Evolutionary conservation across 1,140 invertebrate genomes (phyloP).

Genomic region (Cyclina sinensis): DNA sequence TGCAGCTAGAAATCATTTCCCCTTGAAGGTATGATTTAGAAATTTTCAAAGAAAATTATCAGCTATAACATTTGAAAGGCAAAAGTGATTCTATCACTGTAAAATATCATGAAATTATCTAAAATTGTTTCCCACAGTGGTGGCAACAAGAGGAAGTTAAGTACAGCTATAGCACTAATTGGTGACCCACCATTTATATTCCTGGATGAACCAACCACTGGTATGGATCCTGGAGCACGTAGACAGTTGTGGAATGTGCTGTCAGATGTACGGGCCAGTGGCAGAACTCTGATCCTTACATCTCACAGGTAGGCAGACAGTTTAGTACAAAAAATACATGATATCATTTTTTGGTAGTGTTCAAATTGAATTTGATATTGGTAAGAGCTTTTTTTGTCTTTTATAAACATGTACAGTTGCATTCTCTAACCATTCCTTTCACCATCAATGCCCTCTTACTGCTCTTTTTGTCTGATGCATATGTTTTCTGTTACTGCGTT

Average conservation of each 20-base stretch:
- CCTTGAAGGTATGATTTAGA: too few relatives aligned
- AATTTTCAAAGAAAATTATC: too few relatives aligned
- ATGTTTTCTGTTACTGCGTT: too few relatives aligned
- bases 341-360: background rate
- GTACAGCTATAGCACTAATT: conserved; percentile 96
- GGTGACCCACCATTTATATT: conserved; percentile 86
- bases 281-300: conserved; percentile 84
- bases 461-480: too few relatives aligned
- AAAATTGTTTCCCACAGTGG: conserved; percentile 80
- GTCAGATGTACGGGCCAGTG: conserved; percentile 81
- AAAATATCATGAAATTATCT: too few relatives aligned
- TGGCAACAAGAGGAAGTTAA: conserved; percentile 98
- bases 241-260: conserved; percentile 87
- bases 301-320: conserved; percentile 84
- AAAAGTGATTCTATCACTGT: too few relatives aligned
- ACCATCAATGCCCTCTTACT: too few relatives aligned
- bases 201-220: conserved; percentile 87
- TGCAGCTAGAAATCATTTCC: too few relatives aligned
- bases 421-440: too few relatives aligned
- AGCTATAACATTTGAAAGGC: too few relatives aligned
- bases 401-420: background rate
- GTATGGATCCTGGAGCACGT: conserved; percentile 87
- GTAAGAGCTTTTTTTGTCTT: too few relatives aligned
- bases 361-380: too few relatives aligned
- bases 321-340: background rate